Conservation (phyloP, 1,140 invertebrate species). For the Thaumetopoea pityocampa region DNA sequence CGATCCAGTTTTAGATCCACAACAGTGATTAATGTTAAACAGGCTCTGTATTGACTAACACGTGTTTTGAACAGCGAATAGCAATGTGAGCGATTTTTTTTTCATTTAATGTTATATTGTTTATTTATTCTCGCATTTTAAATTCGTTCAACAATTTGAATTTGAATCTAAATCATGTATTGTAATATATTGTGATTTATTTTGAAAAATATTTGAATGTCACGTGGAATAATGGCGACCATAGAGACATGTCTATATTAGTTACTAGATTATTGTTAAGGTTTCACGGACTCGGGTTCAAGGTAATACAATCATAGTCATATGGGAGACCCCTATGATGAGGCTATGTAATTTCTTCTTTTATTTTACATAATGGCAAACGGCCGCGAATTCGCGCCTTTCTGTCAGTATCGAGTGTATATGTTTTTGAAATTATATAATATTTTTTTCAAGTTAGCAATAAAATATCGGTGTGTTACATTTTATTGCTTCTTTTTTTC, state of each 20-base stretch:
- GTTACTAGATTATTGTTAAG: conserved; percentile 37
- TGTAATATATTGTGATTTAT: not conserved
- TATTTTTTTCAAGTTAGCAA: no score
- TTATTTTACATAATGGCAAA: no score
- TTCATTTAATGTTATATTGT: no score
- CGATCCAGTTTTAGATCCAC: conserved; percentile 26
- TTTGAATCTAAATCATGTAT: conserved; percentile 2
- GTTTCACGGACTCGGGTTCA: conserved; percentile 35
- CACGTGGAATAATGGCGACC: conserved; percentile 9
- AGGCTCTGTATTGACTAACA: conserved; percentile 18
- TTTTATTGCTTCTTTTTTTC: no score
- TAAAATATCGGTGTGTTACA: no score
- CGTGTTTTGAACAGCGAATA: conserved; percentile 29
- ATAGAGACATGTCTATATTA: conserved; percentile 17
- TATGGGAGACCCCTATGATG: conserved; percentile 35
- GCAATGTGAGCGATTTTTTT: no score
- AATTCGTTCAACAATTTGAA: no score
- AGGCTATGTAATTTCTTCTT: conserved; percentile 15
- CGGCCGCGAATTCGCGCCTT: no score
- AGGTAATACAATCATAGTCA: conserved; percentile 28
- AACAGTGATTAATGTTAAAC: conserved; percentile 15
- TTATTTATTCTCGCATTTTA: no score
- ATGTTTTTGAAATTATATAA: no score
- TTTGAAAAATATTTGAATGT: conserved; percentile 1
- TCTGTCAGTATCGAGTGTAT: no score